Percentiles rank a stretch among this genome's conserved stretches.
Conservation (phyloP, 2,888 invertebrate genomes). For the Protonemura montana region DNA sequence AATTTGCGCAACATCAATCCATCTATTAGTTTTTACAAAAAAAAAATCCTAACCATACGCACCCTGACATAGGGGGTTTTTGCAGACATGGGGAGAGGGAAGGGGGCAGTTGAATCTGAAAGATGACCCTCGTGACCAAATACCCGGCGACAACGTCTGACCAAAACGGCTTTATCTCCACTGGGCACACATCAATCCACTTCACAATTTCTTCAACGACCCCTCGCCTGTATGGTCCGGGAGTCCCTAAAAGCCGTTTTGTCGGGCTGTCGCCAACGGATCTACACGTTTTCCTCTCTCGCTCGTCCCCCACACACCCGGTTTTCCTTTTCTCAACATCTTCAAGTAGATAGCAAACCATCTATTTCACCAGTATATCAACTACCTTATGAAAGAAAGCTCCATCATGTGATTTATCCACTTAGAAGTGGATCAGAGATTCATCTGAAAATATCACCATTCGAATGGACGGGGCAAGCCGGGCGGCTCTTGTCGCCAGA, state of each 20-base stretch:
- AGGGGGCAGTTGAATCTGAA: constrained; percentile 4
- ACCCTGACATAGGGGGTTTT: background rate
- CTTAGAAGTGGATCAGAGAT: constrained; percentile 12
- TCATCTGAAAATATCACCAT: background rate
- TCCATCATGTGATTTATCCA: constrained; percentile 12
- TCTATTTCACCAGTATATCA: background rate
- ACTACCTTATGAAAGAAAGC: constrained; percentile 4
- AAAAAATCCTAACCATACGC: background rate
- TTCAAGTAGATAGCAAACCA: background rate
- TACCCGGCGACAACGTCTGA: constrained; percentile 10
- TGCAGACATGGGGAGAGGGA: background rate
- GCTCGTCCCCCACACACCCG: background rate
- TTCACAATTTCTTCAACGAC: constrained; percentile 20
- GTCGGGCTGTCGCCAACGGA: constrained; percentile 20
- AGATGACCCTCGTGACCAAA: constrained; percentile 7
- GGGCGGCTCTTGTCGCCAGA: background rate
- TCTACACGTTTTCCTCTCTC: background rate
- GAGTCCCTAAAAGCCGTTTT: constrained; percentile 32
- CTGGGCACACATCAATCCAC: constrained; percentile 30
- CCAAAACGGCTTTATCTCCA: constrained; percentile 16
- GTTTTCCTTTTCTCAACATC: background rate
- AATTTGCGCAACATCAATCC: background rate
- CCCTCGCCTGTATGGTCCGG: background rate
- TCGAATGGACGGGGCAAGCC: background rate
- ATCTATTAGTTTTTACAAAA: background rate